Percentiles rank a stretch among this genome's conserved stretches.
These are phyloP conservation scores for Diprion similis DNA, from an alignment of 1,140 invertebrate genomes.

Conservation along the genomic window DNA sequence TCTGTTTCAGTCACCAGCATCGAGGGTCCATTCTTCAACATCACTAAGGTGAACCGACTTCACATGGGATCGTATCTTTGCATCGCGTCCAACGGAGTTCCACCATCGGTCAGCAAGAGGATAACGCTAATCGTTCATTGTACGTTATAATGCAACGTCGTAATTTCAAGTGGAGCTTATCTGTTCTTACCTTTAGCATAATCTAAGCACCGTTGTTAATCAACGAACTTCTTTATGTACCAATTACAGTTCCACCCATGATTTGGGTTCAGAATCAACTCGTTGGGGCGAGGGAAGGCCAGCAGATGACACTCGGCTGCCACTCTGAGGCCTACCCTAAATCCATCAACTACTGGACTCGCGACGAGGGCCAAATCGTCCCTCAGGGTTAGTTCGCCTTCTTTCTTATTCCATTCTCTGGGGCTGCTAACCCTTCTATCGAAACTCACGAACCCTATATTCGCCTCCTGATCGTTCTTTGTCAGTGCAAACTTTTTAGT, in stretches of 20 bases:
- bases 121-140: slow-evolving; percentile 88
- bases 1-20: slow-evolving; percentile 66
- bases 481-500: neutral
- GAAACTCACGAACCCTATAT: neutral
- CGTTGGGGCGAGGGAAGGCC: slow-evolving; percentile 78
- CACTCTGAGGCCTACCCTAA: slow-evolving; percentile 87
- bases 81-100: slow-evolving; percentile 85
- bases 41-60: slow-evolving; percentile 82
- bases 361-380: slow-evolving; percentile 79
- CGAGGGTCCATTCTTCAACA: slow-evolving; percentile 76
- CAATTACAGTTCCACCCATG: slow-evolving; percentile 78
- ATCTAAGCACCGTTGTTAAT: neutral
- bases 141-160: slow-evolving; percentile 62
- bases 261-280: slow-evolving; percentile 86
- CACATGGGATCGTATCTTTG: slow-evolving; percentile 93
- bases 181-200: neutral
- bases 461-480: neutral
- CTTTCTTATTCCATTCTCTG: neutral
- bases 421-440: too few relatives aligned
- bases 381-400: slow-evolving; percentile 71
- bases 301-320: slow-evolving; percentile 79
- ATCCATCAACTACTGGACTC: slow-evolving; percentile 88
- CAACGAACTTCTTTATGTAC: neutral
- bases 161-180: neutral
- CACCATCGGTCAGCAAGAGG: slow-evolving; percentile 86